phyloP scores from a whole-genome alignment of 2,888 invertebrate genomes.

The Rhingia rostrata region DNA sequence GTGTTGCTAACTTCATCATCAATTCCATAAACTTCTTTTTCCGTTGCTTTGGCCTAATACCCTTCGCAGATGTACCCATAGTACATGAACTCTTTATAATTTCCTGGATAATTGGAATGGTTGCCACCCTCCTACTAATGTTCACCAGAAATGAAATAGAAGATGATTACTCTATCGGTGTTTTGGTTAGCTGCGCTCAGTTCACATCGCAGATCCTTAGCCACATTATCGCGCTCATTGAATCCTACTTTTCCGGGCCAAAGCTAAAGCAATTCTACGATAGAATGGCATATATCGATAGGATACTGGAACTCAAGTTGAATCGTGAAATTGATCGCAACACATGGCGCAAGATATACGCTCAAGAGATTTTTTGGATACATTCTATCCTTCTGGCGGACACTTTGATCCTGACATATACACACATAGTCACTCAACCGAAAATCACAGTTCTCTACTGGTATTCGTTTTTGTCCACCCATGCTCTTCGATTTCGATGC shows the following conservation, averaged over 20 bases:
- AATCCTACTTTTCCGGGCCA: constrained; percentile 73
- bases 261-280: constrained; percentile 63
- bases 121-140: constrained; percentile 36
- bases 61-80: constrained; percentile 32
- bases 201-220: constrained; percentile 75
- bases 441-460: constrained; percentile 73
- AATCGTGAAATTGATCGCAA: constrained; percentile 22
- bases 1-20: constrained; percentile 19
- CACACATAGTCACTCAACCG: constrained; percentile 50
- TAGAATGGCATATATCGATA: constrained; percentile 71
- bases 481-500: constrained; percentile 78
- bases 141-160: constrained; percentile 43
- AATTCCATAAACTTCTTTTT: constrained; percentile 26
- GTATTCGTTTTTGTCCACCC: constrained; percentile 75
- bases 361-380: constrained; percentile 59
- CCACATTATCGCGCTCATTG: constrained; percentile 75
- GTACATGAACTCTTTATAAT: constrained; percentile 48
- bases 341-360: constrained; percentile 2
- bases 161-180: constrained; percentile 64
- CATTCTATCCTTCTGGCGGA: constrained; percentile 59
- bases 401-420: constrained; percentile 74
- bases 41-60: constrained; percentile 67
- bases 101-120: constrained; percentile 67
- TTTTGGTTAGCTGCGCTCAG: constrained; percentile 69
- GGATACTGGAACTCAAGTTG: constrained; percentile 55